Evolutionary conservation across 2,797 vertebrate species (phyloP).

Genomic region (Hafferia zeledoni): DNA sequence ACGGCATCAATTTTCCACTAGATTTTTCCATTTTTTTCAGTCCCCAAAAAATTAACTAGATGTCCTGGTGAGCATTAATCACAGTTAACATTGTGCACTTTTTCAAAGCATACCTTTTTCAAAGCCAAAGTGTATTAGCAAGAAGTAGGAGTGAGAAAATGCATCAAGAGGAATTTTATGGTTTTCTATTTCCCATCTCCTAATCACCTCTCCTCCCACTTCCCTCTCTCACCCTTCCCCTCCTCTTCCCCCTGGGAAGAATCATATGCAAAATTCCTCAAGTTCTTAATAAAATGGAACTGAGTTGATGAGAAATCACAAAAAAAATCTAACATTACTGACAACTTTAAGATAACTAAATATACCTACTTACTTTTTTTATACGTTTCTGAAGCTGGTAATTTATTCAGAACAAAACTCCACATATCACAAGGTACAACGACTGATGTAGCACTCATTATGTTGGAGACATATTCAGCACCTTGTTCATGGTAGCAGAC

Average conservation of each 20-base stretch:
- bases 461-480: neutral
- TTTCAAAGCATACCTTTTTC: neutral
- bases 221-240: neutral
- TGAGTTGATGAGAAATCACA: neutral
- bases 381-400: neutral
- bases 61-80: conserved; percentile 47
- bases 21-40: neutral
- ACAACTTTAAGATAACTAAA: neutral
- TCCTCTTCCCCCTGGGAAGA: neutral
- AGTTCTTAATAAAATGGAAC: neutral
- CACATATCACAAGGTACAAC: neutral
- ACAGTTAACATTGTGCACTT: neutral
- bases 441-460: neutral
- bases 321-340: neutral
- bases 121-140: neutral
- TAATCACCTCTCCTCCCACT: neutral
- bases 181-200: neutral
- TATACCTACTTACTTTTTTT: neutral
- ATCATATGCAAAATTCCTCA: neutral
- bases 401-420: neutral
- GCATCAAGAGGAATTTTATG: neutral
- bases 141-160: conserved; percentile 27
- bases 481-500: neutral
- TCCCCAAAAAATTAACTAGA: neutral
- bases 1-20: neutral